Conservation (phyloP, 2,888 invertebrate genomes). For the Teleiodes luculella region DNA sequence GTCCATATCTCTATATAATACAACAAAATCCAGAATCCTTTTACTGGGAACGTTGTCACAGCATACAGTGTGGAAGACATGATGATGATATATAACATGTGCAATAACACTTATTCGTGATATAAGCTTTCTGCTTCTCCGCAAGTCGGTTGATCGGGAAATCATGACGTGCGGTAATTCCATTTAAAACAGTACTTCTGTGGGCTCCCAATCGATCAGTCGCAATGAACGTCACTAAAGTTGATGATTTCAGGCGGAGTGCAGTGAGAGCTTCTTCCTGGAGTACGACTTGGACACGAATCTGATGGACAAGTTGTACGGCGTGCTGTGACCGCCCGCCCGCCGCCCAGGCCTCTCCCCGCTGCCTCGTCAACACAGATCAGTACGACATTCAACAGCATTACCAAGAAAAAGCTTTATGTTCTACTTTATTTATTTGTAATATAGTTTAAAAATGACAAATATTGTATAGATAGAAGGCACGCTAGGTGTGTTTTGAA, state of each 20-base stretch:
- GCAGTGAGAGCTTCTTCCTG: conserved; percentile 68
- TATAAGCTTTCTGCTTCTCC: no score
- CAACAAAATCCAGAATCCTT: no score
- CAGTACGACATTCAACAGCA: conserved; percentile 48
- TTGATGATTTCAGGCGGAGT: conserved; percentile 59
- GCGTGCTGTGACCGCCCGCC: conserved; percentile 61
- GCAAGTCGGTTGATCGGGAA: no score
- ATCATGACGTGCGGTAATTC: no score
- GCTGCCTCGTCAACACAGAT: conserved; percentile 29
- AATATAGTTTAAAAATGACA: conserved; percentile 46
- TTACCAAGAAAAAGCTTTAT: conserved; percentile 73
- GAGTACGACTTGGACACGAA: conserved; percentile 70
- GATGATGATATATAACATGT: not conserved
- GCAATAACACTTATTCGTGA: not conserved
- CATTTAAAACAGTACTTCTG: no score
- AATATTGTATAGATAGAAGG: conserved; percentile 36
- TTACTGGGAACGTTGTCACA: not conserved
- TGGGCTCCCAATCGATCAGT: no score
- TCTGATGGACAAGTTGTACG: conserved; percentile 70
- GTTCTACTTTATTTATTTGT: conserved; percentile 44
- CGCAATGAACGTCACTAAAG: not conserved
- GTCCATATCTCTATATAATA: no score
- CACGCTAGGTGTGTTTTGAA: conserved; percentile 38
- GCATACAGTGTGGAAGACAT: no score
- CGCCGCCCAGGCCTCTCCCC: conserved; percentile 17